Evolutionary conservation across 2,113 vertebrate species (phyloP).

Genomic region (Carassius gibelio): DNA sequence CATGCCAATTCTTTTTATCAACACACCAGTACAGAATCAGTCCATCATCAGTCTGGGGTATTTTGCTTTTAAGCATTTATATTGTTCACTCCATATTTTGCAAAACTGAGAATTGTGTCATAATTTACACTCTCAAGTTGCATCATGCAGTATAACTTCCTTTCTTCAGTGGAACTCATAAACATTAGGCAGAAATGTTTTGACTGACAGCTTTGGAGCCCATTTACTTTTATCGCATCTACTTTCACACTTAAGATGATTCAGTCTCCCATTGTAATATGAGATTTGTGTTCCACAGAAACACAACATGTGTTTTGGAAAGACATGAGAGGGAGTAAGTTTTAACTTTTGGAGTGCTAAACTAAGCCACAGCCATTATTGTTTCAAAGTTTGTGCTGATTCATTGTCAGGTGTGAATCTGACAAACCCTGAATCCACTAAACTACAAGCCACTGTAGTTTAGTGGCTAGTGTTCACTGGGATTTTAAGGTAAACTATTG

Average conservation of each 20-base stretch:
- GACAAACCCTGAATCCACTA: neutral
- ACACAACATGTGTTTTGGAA: neutral
- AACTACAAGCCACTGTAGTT: neutral
- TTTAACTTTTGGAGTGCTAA: neutral
- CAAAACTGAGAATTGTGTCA: neutral
- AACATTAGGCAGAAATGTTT: neutral
- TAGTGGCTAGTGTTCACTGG: neutral
- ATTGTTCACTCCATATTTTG: neutral
- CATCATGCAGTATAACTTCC: neutral
- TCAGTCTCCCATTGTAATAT: neutral
- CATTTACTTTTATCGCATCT: neutral
- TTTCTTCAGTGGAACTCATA: neutral
- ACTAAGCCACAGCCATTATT: neutral
- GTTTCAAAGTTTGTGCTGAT: neutral
- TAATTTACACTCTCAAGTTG: neutral
- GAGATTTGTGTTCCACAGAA: neutral
- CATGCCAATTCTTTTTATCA: neutral
- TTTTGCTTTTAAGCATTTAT: neutral
- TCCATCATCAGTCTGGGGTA: too few relatives aligned
- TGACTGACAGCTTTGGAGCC: neutral
- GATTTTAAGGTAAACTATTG: neutral
- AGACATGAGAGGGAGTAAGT: neutral
- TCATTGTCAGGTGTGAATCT: neutral
- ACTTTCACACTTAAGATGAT: neutral
- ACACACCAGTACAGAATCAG: neutral